A percentile compares a stretch with the other conserved stretches of the same genome.
Conservation (phyloP, 2,888 invertebrate species). For the Strigamia maritima region DNA sequence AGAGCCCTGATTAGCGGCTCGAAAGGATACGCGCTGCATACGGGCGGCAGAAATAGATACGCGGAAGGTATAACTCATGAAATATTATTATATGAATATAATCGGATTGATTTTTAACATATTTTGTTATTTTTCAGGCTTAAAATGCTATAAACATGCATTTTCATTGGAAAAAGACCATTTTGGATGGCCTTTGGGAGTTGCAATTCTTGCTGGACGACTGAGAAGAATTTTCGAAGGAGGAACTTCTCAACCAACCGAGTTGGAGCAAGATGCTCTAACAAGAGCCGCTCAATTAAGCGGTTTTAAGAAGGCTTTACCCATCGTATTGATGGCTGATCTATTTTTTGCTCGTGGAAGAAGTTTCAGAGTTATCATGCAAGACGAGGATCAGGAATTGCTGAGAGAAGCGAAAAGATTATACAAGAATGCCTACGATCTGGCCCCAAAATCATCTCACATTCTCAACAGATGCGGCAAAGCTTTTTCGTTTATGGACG, state of each 20-base stretch:
- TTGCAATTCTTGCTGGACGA: conserved; percentile 1
- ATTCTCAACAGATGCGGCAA: conserved; percentile 24
- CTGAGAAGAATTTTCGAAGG: background rate
- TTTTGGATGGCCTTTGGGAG: background rate
- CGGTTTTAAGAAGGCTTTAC: background rate
- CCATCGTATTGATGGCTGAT: background rate
- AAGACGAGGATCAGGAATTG: background rate
- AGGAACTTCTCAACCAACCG: background rate
- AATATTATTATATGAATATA: background rate
- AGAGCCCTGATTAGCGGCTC: background rate
- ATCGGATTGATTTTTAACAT: too few species aligned
- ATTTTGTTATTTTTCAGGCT: background rate
- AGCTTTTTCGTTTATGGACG: background rate
- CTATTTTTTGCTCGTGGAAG: background rate
- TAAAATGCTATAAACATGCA: background rate
- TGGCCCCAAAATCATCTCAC: background rate
- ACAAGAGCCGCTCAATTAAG: background rate
- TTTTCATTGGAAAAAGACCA: background rate
- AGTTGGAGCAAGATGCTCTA: background rate
- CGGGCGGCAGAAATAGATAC: background rate
- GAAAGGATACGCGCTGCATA: background rate
- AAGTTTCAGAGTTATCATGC: background rate
- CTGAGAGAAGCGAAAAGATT: background rate
- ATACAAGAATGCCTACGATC: background rate
- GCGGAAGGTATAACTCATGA: background rate